Evolutionary conservation across 2,888 invertebrate species (phyloP).

Genomic region (Lottia scabra): DNA sequence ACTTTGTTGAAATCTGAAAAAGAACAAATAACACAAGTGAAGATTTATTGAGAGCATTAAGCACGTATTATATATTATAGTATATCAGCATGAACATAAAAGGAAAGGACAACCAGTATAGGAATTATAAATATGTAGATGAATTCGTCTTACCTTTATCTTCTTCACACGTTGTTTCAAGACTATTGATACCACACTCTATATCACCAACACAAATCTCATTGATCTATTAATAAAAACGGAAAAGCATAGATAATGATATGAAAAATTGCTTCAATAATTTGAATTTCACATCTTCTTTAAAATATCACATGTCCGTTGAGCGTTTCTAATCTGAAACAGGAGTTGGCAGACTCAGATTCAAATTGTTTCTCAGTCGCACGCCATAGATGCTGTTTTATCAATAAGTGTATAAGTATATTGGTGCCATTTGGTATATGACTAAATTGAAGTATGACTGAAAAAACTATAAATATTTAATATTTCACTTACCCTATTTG

Average conservation of each 20-base stretch:
- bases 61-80: neutral
- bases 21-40: neutral
- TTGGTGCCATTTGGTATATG: no score
- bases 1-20: conserved; percentile 46
- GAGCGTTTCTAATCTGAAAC: neutral
- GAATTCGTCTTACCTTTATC: conserved; percentile 34
- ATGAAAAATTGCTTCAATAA: neutral
- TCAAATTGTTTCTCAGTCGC: no score
- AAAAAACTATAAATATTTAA: no score
- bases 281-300: no score
- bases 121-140: no score
- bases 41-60: neutral
- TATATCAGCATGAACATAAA: no score
- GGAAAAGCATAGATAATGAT: no score
- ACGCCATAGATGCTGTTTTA: no score
- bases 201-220: conserved; percentile 56
- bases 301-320: neutral
- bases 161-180: conserved; percentile 56
- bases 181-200: conserved; percentile 48
- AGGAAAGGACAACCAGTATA: no score
- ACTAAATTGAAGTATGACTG: no score
- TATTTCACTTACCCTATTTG: conserved; percentile 42
- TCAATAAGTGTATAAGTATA: no score
- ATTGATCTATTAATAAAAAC: conserved; percentile 38
- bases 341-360: neutral